A percentile compares a stretch with the other conserved stretches of the same genome.
Evolutionary conservation across 2,888 invertebrate species (phyloP).

Genomic region (Diploptera punctata): DNA sequence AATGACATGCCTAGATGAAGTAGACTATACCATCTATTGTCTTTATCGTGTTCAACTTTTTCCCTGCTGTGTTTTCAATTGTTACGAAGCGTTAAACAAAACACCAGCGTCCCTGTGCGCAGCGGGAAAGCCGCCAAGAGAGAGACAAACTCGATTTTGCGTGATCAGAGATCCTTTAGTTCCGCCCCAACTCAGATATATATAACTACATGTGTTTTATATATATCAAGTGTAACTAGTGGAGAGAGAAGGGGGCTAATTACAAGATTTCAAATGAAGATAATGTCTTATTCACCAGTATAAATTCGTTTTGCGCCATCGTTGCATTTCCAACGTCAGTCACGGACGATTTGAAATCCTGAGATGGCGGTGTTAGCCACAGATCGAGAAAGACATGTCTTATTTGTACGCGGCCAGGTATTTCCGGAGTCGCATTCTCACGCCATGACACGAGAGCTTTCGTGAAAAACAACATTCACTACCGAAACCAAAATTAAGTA

Average conservation of each 20-base stretch:
- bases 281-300: conserved; percentile 37
- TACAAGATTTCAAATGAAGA: conserved; percentile 38
- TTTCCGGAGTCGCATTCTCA: background rate
- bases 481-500: too few species aligned
- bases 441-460: background rate
- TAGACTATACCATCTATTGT: too few species aligned
- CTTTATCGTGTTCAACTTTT: conserved; percentile 1
- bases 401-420: background rate
- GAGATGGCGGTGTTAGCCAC: conserved; percentile 2
- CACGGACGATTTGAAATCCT: background rate
- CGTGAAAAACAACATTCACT: background rate
- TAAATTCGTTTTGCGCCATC: conserved; percentile 24
- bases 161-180: conserved; percentile 23
- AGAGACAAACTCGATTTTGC: conserved; percentile 23
- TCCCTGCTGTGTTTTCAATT: conserved; percentile 20
- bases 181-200: conserved; percentile 22
- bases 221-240: conserved; percentile 25
- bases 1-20: background rate
- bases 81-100: conserved; percentile 13
- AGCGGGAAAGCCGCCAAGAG: background rate
- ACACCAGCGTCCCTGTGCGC: too few species aligned
- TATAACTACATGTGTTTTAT: conserved; percentile 19
- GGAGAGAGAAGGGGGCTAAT: conserved; percentile 30
- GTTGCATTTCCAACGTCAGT: conserved; percentile 15
- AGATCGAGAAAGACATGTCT: background rate